Evolutionary conservation across 2,797 vertebrate genomes (phyloP).

Genomic region (Acipenser ruthenus): DNA sequence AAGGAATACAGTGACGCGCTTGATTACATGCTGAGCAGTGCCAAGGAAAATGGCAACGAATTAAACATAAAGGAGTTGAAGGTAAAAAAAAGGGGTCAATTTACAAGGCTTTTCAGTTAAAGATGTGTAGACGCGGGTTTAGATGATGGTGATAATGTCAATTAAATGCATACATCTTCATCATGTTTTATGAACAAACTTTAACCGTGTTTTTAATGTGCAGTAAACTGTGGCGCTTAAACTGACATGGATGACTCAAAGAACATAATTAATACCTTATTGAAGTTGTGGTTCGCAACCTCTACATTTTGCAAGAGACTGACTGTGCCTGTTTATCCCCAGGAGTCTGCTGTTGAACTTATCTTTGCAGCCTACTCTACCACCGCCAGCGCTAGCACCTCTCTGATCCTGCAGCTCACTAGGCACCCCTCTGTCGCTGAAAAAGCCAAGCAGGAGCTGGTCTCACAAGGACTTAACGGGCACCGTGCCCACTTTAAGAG

Average conservation of each 20-base stretch:
- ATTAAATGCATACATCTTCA: too few relatives aligned
- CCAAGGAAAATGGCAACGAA: slow-evolving; percentile 71
- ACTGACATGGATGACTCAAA: too few relatives aligned
- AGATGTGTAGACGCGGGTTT: too few relatives aligned
- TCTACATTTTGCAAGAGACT: neutral
- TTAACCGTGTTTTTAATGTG: too few relatives aligned
- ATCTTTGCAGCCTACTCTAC: slow-evolving; percentile 97
- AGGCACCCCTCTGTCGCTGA: slow-evolving; percentile 70
- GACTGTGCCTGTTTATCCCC: slow-evolving; percentile 30
- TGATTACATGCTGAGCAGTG: slow-evolving; percentile 77
- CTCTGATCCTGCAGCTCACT: slow-evolving; percentile 80
- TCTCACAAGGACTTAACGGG: slow-evolving; percentile 54
- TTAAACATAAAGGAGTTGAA: slow-evolving; percentile 86
- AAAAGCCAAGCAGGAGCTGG: slow-evolving; percentile 68
- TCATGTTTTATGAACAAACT: too few relatives aligned
- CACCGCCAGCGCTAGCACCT: slow-evolving; percentile 90
- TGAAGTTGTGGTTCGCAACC: neutral
- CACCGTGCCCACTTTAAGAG: slow-evolving; percentile 6
- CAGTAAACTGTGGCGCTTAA: too few relatives aligned
- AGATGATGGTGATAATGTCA: too few relatives aligned
- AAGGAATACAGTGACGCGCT: slow-evolving; percentile 69
- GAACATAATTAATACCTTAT: neutral
- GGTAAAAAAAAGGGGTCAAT: slow-evolving; percentile 50
- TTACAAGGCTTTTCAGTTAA: neutral
- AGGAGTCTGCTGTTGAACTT: slow-evolving; percentile 91